These are phyloP conservation scores for Eupithecia dodoneata DNA, from an alignment of 2,888 invertebrate genomes.

Conservation along the genomic window DNA sequence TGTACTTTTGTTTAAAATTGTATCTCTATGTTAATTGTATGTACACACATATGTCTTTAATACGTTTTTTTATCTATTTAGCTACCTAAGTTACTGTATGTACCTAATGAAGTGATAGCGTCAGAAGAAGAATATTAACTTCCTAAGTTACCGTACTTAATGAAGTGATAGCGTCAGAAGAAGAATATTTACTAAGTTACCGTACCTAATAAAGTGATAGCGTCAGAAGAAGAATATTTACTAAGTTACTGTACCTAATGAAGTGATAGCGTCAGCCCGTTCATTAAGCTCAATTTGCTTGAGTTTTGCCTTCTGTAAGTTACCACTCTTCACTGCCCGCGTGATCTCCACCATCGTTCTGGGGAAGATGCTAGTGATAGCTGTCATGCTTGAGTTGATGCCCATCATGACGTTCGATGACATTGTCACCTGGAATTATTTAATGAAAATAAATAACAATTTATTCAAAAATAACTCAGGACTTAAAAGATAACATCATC, in stretches of 20 bases:
- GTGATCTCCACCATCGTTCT: slow-evolving; percentile 16
- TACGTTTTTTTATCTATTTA: too few species aligned
- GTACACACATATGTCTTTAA: too few species aligned
- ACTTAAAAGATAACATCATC: too few species aligned
- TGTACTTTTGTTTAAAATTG: too few species aligned
- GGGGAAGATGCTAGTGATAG: slow-evolving; percentile 85
- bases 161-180: slow-evolving; percentile 32
- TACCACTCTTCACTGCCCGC: not conserved
- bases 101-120: slow-evolving; percentile 28
- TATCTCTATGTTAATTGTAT: too few species aligned
- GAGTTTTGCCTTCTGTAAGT: slow-evolving; percentile 27
- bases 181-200: not conserved
- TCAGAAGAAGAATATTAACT: slow-evolving; percentile 13
- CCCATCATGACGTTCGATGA: slow-evolving; percentile 79
- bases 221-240: slow-evolving; percentile 17
- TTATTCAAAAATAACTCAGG: too few species aligned
- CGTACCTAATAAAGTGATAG: slow-evolving; percentile 25
- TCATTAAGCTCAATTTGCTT: slow-evolving; percentile 34
- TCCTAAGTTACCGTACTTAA: not conserved
- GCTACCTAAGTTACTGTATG: too few species aligned
- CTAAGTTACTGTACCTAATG: slow-evolving; percentile 6
- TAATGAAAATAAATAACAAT: not conserved
- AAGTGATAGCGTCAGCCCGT: slow-evolving; percentile 30
- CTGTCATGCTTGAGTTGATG: slow-evolving; percentile 86
- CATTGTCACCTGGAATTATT: slow-evolving; percentile 54